Base-by-base conservation (phyloP, 2,113 vertebrate species). In the Ictalurus furcatus region DNA sequence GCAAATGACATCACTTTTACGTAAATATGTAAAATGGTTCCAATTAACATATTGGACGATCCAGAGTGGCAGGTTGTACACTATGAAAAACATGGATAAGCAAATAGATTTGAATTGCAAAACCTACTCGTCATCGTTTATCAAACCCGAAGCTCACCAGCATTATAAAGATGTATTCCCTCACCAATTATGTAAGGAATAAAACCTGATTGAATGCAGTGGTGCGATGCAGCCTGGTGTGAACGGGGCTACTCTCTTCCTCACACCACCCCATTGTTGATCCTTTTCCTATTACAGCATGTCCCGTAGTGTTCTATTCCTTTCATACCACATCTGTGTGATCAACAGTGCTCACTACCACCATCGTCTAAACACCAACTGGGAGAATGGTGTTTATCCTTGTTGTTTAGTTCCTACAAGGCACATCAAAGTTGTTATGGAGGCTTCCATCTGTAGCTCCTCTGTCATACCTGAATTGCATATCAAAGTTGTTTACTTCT, bases 1-100 rank as follows among this genome's bases (percentile, higher is more conserved):
- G 44, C 37, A 87, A 79, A 87, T 86, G 52, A 59, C 52, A 37
- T 74, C 30, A 58, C n/a, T 48, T 81, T 79, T 52, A 2, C 76
- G 58, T 81, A 19, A 58, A 56, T 81, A 58, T 81, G 52, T 30
- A 59, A 82, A 82, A 34, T 5, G 30, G 54, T n/a, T 30, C 7
- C 54, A 82, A 19, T 84, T 84, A 23, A 28, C 34, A 28, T 4
- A 63, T 83, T 83, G 13, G 12, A 37, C 34, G 11, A 83, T 61
- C 28, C 6, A 81, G 56, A 19, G 52, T 11, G 16, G 28, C 3
- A 2, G 16, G 52, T 56, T 58, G 1, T 81, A 19, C n/a, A 56
- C 6, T 78, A 28, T 28, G 44, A 14, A 78, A 82, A 82, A 37
- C 80, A 23, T 2, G 1, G 19, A 37, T 61, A 61, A 61, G 56